Conservation (phyloP, 2,797 vertebrate species). For the Harpagifer antarcticus region DNA sequence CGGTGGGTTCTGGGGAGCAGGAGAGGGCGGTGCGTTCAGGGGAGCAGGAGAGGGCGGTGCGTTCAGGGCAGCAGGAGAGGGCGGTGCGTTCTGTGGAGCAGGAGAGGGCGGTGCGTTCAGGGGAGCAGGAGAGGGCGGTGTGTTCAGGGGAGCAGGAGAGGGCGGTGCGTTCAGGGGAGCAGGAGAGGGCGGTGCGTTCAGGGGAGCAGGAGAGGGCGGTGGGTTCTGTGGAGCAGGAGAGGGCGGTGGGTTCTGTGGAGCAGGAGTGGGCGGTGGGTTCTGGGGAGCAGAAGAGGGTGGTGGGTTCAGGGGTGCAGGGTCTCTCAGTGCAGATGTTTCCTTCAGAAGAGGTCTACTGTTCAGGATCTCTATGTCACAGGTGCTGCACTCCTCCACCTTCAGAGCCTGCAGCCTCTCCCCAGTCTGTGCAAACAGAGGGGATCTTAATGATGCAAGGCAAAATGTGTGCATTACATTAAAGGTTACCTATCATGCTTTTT, state of each 20-base stretch:
- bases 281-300: not conserved
- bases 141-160: not conserved
- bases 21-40: not conserved
- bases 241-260: not conserved
- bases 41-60: not conserved
- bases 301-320: conserved; percentile 2
- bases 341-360: conserved; percentile 4
- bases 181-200: not conserved
- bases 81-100: not conserved
- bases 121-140: not conserved
- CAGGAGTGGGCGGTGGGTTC: not conserved
- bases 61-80: not conserved
- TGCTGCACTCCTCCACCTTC: conserved; percentile 69
- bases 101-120: not conserved
- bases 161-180: not conserved
- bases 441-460: not conserved
- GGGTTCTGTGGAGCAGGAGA: not conserved
- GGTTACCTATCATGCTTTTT: no score
- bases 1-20: not conserved
- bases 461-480: not conserved
- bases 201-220: not conserved
- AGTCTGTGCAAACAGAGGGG: conserved; percentile 45
- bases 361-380: conserved; percentile 70
- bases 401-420: conserved; percentile 47
- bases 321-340: not conserved